Conservation (phyloP, 2,113 vertebrate genomes). For the Gymnorhina tibicen region DNA sequence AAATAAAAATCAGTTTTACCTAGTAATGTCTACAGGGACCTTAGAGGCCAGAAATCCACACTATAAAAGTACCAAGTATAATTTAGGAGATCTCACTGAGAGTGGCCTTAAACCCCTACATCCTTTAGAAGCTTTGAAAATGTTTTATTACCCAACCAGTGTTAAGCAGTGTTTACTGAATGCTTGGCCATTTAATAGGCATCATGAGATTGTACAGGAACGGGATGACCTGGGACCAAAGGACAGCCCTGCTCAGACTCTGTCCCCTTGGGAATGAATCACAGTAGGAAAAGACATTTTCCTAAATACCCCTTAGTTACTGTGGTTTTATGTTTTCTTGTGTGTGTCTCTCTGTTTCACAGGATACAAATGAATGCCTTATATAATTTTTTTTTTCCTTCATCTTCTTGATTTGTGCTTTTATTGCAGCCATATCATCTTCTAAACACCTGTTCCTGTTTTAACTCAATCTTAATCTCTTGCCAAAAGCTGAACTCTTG, state of each 20-base stretch:
- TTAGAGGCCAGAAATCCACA: not conserved
- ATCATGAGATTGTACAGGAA: not conserved
- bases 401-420: not conserved
- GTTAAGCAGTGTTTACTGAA: not conserved
- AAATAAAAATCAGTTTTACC: not conserved
- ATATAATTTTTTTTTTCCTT: not conserved
- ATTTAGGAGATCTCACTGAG: not conserved
- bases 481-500: conserved; percentile 18
- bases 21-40: not conserved
- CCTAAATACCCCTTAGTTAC: not conserved
- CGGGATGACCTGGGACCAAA: not conserved
- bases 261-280: not conserved
- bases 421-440: conserved; percentile 6
- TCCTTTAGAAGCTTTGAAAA: not conserved
- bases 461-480: conserved; percentile 26
- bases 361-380: not conserved
- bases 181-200: not conserved
- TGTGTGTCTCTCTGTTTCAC: not conserved
- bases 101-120: not conserved
- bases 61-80: not conserved
- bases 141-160: not conserved
- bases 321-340: not conserved
- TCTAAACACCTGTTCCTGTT: conserved; percentile 34
- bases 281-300: not conserved
- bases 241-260: not conserved